Evolutionary conservation across 1,140 invertebrate genomes (phyloP), one percentile per base, ranked within the genome.

Genomic region (Lysiphlebus fabarum): DNA sequence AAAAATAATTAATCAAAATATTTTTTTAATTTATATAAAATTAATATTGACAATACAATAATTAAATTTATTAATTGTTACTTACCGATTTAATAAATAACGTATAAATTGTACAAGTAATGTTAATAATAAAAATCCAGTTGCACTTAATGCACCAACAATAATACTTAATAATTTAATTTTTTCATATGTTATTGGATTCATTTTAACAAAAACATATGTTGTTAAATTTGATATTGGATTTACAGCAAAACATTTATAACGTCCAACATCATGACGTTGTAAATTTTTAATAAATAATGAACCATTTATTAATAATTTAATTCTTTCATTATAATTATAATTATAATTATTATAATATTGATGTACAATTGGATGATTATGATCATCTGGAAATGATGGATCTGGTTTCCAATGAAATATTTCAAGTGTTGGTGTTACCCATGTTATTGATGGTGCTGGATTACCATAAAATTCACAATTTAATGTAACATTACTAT

Each of bases 181-280:
- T 56, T 88, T 85, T 66, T 87, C 86, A 78, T 92, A 87, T 49
- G 89, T 90, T 67, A 89, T 85, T 5, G 89, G 89, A 76, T 93
- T 90, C 72, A 93, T 87, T 62, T 87, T 87, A 8, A 93, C 78
- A 34, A 86, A 83, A 17, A 92, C 83, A 67, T 85, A 85, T 7
- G 84, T 82, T 6, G 89, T 90, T 5, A 84, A 76, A 72, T 93
- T 95, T 38, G 87, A 87, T 50, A 90, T 82, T 9, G 90, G 85
- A 78, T 95, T 96, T 58, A 87, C 86, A 11, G 91, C 92, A 67
- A 88, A 87, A 72, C 95, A 97, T 42, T 86, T 85, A 77, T 96
- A 98, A 42, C 86, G 79, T n/a, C 95, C 95, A 63, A 89, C 88
- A 76, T 96, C 92, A 58, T 85, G 82, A 58, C 92, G 82, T 1